phyloP scores from a whole-genome alignment of 2,797 vertebrate species.

The Coilia nasus region DNA sequence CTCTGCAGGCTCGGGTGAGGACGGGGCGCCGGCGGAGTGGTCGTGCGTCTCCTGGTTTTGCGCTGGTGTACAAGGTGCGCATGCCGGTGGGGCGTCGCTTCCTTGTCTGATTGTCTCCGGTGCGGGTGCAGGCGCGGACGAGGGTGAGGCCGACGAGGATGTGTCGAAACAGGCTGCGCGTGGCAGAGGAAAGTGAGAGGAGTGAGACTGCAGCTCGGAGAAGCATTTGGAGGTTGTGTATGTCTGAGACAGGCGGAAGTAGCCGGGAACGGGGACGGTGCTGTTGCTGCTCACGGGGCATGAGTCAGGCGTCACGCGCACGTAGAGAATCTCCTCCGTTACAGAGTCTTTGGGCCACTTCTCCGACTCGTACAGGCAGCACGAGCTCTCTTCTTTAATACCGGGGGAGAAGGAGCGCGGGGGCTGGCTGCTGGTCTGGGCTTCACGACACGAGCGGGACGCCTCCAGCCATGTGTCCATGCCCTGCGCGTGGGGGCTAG shows the following conservation, averaged over 20 bases:
- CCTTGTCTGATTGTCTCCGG: constrained; percentile 79
- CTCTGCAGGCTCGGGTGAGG: constrained; percentile 88
- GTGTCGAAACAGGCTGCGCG: constrained; percentile 82
- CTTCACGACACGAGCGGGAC: constrained; percentile 89
- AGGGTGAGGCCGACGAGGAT: constrained; percentile 72
- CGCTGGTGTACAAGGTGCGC: constrained; percentile 73
- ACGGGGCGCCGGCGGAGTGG: constrained; percentile 86
- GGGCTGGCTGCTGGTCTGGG: constrained; percentile 82
- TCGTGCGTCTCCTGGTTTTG: constrained; percentile 85
- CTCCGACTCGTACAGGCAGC: constrained; percentile 94
- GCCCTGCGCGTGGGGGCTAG: constrained; percentile 86
- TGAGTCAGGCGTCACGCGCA: constrained; percentile 79
- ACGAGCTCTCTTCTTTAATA: constrained; percentile 96
- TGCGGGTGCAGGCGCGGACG: constrained; percentile 54
- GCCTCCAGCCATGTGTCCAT: constrained; percentile 95
- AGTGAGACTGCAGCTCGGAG: constrained; percentile 77
- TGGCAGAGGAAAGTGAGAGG: constrained; percentile 81
- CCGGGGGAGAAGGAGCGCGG: constrained; percentile 91
- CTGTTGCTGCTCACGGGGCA: constrained; percentile 76
- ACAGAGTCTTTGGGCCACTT: constrained; percentile 89
- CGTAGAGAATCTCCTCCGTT: constrained; percentile 83
- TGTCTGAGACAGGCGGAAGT: constrained; percentile 96
- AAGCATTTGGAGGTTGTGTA: constrained; percentile 89
- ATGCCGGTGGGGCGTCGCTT: constrained; percentile 80
- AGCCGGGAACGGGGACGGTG: constrained; percentile 92